Evolutionary conservation across 2,797 vertebrate genomes (phyloP).

Genomic region (Xenopus petersii): DNA sequence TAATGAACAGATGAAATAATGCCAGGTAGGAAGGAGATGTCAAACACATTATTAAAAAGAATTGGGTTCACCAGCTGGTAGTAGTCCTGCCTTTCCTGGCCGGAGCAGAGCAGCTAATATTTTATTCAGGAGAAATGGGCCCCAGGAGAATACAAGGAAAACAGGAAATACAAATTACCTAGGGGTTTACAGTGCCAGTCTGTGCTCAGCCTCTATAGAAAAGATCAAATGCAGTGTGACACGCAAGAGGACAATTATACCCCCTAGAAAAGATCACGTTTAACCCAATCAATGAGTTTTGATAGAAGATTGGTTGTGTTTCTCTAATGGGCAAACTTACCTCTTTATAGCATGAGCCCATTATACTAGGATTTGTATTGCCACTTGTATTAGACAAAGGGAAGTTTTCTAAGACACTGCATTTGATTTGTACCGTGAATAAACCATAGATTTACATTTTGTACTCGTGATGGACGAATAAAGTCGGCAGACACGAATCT

Average conservation of each 20-base stretch:
- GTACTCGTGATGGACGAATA: too few relatives aligned
- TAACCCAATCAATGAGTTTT: too few relatives aligned
- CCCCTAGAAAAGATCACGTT: too few relatives aligned
- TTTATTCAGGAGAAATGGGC: constrained; percentile 65
- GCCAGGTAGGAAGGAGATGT: constrained; percentile 49
- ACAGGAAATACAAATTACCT: constrained; percentile 66
- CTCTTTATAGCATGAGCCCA: too few relatives aligned
- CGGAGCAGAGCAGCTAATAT: constrained; percentile 60
- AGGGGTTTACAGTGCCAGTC: constrained; percentile 7
- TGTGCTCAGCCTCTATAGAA: constrained; percentile 8
- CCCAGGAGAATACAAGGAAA: constrained; percentile 53
- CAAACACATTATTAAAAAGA: constrained; percentile 60
- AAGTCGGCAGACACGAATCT: too few relatives aligned
- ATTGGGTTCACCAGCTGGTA: constrained; percentile 55
- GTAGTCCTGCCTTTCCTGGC: constrained; percentile 52
- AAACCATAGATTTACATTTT: too few relatives aligned
- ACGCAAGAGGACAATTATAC: neutral
- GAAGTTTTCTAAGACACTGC: too few relatives aligned
- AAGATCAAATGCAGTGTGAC: neutral
- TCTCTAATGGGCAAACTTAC: too few relatives aligned
- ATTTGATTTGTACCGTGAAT: too few relatives aligned
- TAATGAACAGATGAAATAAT: neutral
- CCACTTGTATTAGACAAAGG: too few relatives aligned
- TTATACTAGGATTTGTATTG: too few relatives aligned
- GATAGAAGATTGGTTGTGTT: too few relatives aligned